A percentile compares a stretch with the other conserved stretches of the same genome.
Evolutionary conservation across 2,797 vertebrate genomes (phyloP).

Genomic region (Pipistrellus nathusii): DNA sequence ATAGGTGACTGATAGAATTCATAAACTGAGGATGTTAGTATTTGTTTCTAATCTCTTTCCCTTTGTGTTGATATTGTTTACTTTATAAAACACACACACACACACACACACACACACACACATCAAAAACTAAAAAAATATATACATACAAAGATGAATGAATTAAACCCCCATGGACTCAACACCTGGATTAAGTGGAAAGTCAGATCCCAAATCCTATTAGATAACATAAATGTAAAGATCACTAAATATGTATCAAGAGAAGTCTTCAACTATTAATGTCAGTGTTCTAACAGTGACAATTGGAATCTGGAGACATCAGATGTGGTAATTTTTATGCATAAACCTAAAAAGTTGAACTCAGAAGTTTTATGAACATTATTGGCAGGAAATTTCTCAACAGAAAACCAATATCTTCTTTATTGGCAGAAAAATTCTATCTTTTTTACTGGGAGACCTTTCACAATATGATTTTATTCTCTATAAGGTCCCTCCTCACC

Average conservation of each 20-base stretch:
- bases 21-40: not conserved
- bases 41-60: slow-evolving; percentile 21
- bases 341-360: not conserved
- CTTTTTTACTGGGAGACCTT: not conserved
- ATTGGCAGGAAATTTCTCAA: not conserved
- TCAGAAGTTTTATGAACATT: not conserved
- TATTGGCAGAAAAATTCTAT: not conserved
- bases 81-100: not conserved
- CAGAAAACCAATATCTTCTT: not conserved
- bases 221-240: not conserved
- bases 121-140: not conserved
- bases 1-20: not conserved
- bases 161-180: not conserved
- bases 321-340: not conserved
- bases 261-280: not conserved
- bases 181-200: not conserved
- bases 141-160: not conserved
- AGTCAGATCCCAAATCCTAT: not conserved
- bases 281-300: not conserved
- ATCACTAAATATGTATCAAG: not conserved
- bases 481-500: not conserved
- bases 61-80: not conserved
- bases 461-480: not conserved
- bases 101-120: too few species aligned
- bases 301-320: not conserved